Conservation (phyloP, 2,888 invertebrate genomes). For the Lycophotia porphyrea region DNA sequence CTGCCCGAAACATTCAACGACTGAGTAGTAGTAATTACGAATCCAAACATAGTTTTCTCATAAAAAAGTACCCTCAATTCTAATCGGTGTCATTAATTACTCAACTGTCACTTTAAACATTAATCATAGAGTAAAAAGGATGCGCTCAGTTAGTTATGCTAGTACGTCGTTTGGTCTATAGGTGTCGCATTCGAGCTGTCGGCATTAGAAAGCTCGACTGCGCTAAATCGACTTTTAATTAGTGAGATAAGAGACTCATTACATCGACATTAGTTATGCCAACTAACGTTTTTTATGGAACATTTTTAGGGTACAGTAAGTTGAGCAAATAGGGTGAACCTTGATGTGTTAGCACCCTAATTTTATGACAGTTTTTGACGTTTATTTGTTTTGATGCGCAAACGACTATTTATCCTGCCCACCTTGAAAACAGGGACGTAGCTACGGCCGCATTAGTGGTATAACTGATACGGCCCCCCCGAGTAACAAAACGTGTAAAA, state of each 20-base stretch:
- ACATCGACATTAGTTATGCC: slow-evolving; percentile 85
- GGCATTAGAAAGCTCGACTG: slow-evolving; percentile 83
- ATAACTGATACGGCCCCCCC: too few relatives aligned
- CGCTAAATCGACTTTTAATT: slow-evolving; percentile 90
- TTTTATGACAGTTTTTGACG: not conserved
- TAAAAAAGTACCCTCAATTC: slow-evolving; percentile 62
- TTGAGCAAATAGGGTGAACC: slow-evolving; percentile 20
- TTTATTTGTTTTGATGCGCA: slow-evolving; percentile 1
- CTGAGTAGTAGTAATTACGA: slow-evolving; percentile 56
- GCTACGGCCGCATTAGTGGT: not conserved
- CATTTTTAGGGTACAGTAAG: slow-evolving; percentile 75
- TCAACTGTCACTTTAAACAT: slow-evolving; percentile 75
- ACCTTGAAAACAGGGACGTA: not conserved
- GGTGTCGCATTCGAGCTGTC: slow-evolving; percentile 71
- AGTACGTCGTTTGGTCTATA: slow-evolving; percentile 65
- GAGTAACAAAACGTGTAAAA: not conserved
- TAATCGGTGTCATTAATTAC: slow-evolving; percentile 68
- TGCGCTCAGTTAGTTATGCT: slow-evolving; percentile 81
- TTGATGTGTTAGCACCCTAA: slow-evolving; percentile 12
- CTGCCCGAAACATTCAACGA: slow-evolving; percentile 51
- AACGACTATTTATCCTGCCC: not conserved
- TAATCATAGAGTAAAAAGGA: slow-evolving; percentile 80
- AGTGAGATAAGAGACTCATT: slow-evolving; percentile 88
- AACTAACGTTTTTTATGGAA: slow-evolving; percentile 81
- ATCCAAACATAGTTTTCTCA: slow-evolving; percentile 60